Evolutionary conservation across 1,140 invertebrate species (phyloP).

Genomic region (Tenebrio molitor): DNA sequence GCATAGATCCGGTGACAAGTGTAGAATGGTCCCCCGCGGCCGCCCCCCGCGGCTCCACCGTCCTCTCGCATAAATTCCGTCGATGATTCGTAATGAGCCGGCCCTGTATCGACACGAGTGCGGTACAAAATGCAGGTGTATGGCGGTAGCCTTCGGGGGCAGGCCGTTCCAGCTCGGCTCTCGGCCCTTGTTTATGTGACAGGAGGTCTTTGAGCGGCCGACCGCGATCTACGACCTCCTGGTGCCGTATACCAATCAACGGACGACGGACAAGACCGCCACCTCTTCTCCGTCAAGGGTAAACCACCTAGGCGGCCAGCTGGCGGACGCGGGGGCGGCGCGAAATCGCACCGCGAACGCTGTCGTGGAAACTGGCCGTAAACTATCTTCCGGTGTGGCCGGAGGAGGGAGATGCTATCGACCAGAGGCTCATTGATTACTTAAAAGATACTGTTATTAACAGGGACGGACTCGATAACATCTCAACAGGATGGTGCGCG

Average conservation of each 20-base stretch:
- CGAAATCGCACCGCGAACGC: too few species aligned
- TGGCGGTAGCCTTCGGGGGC: conserved; percentile 38
- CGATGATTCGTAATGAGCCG: conserved; percentile 17
- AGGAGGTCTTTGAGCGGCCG: conserved; percentile 45
- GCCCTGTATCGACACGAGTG: conserved; percentile 27
- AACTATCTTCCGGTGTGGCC: too few species aligned
- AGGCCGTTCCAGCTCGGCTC: conserved; percentile 14
- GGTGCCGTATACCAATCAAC: conserved; percentile 38
- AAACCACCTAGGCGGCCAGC: too few species aligned
- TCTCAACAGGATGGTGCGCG: too few species aligned
- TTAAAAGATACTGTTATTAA: neutral
- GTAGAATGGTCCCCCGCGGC: conserved; percentile 16
- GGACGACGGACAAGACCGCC: neutral
- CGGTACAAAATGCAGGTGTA: conserved; percentile 32
- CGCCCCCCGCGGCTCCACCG: neutral
- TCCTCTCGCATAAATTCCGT: conserved; percentile 7
- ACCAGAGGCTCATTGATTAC: too few species aligned
- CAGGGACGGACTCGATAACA: too few species aligned
- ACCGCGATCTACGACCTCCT: conserved; percentile 31
- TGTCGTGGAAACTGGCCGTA: too few species aligned
- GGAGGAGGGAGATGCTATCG: too few species aligned
- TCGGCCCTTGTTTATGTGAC: conserved; percentile 45
- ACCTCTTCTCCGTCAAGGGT: too few species aligned
- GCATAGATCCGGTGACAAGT: conserved; percentile 23
- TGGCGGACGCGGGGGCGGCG: neutral